phyloP scores from a whole-genome alignment of 2,113 vertebrate genomes.

The Pterocles gutturalis region DNA sequence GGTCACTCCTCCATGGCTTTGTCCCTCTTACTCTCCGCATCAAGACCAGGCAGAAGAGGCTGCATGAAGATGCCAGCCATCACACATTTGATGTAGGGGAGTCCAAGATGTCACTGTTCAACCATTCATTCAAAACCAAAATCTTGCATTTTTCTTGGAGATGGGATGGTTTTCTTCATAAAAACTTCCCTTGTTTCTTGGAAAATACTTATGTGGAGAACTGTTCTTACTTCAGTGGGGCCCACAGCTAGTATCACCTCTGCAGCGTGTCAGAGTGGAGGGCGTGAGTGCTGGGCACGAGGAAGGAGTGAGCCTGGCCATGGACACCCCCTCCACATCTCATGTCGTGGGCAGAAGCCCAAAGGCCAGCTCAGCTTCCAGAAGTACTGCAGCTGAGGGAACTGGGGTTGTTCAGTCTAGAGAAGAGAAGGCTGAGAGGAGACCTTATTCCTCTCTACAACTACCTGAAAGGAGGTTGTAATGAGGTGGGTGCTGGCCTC shows the following conservation, averaged over 20 bases:
- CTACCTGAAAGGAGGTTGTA: too few relatives aligned
- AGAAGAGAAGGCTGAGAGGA: too few relatives aligned
- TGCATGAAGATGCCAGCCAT: rapidly evolving
- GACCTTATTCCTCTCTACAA: too few relatives aligned
- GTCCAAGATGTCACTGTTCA: neutral
- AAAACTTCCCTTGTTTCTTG: neutral
- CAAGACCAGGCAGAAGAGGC: neutral
- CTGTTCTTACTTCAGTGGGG: neutral
- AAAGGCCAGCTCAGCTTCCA: neutral
- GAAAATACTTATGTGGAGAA: neutral
- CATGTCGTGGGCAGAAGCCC: rapidly evolving
- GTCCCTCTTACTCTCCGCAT: neutral
- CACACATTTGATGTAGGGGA: rapidly evolving
- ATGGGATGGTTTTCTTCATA: neutral
- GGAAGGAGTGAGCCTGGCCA: rapidly evolving
- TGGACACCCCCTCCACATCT: neutral
- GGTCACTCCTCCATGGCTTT: neutral
- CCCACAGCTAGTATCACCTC: neutral
- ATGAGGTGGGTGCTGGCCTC: too few relatives aligned
- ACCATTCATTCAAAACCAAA: neutral
- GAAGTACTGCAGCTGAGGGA: neutral
- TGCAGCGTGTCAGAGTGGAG: rapidly evolving
- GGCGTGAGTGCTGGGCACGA: too few relatives aligned
- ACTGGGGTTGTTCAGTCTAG: too few relatives aligned
- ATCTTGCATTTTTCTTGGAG: neutral